Evolutionary conservation across 1,140 invertebrate species (phyloP).

Genomic region (Goniozus legneri): DNA sequence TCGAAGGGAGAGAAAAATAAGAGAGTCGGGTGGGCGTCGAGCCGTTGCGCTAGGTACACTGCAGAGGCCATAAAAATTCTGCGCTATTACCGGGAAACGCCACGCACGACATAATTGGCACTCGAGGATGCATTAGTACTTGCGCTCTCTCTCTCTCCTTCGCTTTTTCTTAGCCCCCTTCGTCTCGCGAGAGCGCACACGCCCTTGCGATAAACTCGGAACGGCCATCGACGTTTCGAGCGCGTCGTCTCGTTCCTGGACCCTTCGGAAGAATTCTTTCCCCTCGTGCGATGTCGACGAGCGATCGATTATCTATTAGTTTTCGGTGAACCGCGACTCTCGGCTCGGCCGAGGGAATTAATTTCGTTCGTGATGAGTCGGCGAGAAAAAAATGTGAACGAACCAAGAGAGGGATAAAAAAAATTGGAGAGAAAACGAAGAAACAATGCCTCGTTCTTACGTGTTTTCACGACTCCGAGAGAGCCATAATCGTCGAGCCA

Average conservation of each 20-base stretch:
- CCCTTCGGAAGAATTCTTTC: too few species aligned
- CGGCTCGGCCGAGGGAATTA: too few species aligned
- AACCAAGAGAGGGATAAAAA: constrained; percentile 7
- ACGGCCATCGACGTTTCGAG: constrained; percentile 20
- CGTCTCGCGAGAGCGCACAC: constrained; percentile 29
- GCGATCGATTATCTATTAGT: too few species aligned
- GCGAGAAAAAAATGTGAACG: constrained; percentile 12
- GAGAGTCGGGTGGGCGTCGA: not conserved
- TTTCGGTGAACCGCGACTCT: too few species aligned
- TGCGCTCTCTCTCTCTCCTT: constrained; percentile 27
- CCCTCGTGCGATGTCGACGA: too few species aligned
- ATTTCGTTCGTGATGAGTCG: not conserved
- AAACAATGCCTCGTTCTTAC: too few species aligned
- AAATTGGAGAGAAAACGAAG: too few species aligned
- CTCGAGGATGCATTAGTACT: constrained; percentile 49
- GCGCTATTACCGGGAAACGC: constrained; percentile 37
- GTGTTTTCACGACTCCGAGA: too few species aligned
- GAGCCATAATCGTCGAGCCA: too few species aligned
- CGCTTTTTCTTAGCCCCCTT: too few species aligned
- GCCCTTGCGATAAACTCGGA: constrained; percentile 45
- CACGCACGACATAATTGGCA: constrained; percentile 47
- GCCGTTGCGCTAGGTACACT: constrained; percentile 23
- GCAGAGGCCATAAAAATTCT: constrained; percentile 43
- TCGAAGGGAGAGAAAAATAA: not conserved
- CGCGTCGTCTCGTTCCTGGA: constrained; percentile 9